These are phyloP conservation scores for Fopius arisanus DNA, from an alignment of 1,140 invertebrate species.

Conservation along the genomic window DNA sequence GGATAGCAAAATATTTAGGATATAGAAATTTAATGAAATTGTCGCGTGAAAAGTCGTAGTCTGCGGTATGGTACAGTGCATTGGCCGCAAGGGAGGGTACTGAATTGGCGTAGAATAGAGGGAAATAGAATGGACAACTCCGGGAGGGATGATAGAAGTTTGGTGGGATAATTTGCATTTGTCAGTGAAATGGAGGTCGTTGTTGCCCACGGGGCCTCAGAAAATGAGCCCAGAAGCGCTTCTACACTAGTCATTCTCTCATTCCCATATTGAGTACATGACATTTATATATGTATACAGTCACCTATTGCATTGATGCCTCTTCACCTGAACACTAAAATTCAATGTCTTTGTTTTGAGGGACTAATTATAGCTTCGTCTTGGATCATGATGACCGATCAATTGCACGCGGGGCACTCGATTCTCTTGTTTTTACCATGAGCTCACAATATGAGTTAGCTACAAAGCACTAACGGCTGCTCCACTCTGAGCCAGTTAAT, in stretches of 20 bases:
- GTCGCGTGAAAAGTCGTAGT: slow-evolving; percentile 25
- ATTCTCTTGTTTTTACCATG: not conserved
- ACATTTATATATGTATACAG: slow-evolving; percentile 10
- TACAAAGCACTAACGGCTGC: not conserved
- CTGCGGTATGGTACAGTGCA: not conserved
- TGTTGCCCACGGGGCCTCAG: slow-evolving; percentile 26
- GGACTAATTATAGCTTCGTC: not conserved
- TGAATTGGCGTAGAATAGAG: slow-evolving; percentile 30
- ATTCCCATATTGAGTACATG: slow-evolving; percentile 13
- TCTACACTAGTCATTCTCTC: slow-evolving; percentile 20
- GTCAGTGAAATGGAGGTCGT: slow-evolving; percentile 22
- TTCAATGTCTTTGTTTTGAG: slow-evolving; percentile 1
- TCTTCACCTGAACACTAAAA: not conserved
- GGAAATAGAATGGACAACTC: slow-evolving; percentile 20
- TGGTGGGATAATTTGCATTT: slow-evolving; percentile 29
- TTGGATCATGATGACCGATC: too few relatives aligned
- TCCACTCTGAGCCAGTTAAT: not conserved
- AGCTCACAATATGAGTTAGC: not conserved
- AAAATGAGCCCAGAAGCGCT: not conserved
- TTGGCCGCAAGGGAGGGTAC: slow-evolving; percentile 24
- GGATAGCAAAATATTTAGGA: not conserved
- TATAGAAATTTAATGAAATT: slow-evolving; percentile 30
- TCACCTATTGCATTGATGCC: not conserved
- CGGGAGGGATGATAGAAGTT: not conserved
- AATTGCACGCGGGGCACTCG: too few relatives aligned